phyloP scores from a whole-genome alignment of 2,888 invertebrate species.

The Schrankia costaestrigalis region DNA sequence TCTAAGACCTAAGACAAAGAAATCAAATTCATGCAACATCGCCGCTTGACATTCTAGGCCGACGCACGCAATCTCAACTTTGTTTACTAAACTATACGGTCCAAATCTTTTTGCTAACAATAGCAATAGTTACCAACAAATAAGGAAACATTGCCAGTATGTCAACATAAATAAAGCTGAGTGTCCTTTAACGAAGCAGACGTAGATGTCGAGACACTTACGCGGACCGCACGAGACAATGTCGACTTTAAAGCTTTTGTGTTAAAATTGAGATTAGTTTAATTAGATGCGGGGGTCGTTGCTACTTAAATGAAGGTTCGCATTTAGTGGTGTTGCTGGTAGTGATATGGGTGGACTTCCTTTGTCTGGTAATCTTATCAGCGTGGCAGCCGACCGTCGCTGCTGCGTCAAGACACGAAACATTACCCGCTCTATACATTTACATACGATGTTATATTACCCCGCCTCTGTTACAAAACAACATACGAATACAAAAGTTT shows the following conservation, averaged over 20 bases:
- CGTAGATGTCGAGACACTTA: constrained; percentile 72
- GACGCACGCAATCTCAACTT: constrained; percentile 48
- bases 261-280: constrained; percentile 48
- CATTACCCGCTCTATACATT: constrained; percentile 61
- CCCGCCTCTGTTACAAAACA: no score
- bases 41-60: constrained; percentile 27
- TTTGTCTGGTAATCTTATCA: constrained; percentile 80
- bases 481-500: no score
- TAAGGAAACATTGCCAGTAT: constrained; percentile 75
- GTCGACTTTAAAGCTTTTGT: constrained; percentile 52
- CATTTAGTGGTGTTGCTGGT: constrained; percentile 72
- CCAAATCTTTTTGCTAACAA: constrained; percentile 37
- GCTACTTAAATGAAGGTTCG: constrained; percentile 74
- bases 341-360: constrained; percentile 79
- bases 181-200: constrained; percentile 79
- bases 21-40: constrained; percentile 50
- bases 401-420: constrained; percentile 75
- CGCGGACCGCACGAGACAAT: constrained; percentile 52
- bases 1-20: constrained; percentile 47
- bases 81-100: constrained; percentile 50
- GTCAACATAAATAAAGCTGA: constrained; percentile 79
- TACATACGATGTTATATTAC: constrained; percentile 49
- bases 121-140: constrained; percentile 56
- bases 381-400: constrained; percentile 60
- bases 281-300: constrained; percentile 46